Base-by-base conservation (phyloP, 2,797 vertebrate species). In the Melanotaenia trifasciata region DNA sequence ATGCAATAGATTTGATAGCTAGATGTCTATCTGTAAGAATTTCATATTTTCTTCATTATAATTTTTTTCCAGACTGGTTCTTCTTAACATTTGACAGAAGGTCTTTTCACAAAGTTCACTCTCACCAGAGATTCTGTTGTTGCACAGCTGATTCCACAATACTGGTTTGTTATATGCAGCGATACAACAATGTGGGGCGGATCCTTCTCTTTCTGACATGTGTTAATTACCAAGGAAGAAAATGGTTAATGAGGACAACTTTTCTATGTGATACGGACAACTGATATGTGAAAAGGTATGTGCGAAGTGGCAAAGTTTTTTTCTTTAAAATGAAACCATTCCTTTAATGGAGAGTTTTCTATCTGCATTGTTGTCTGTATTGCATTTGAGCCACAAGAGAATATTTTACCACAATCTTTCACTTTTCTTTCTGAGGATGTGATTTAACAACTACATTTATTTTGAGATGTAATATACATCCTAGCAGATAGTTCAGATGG, bases 401-500 rank as follows among this genome's bases (percentile, higher is more conserved):
- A 47, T 47, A 47, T 45, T 20, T 45, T 45, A 45, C 6, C 18
- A 47, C 16, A 47, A 47, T 20, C 18, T 20, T 20, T 47, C 6
- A 20, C 24, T 64, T 40, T 60, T 60, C 26, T 78, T 58, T 75
- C 24, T 20, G 58, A 36, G 40, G 47, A 71, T 67, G 14, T 68
- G n/a, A 71, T 67, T 69, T 20, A 62, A 66, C 45, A 70, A 28
- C 26, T 47, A 32, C 18, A 24, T 69, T 75, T 64, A 22, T 64
- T 61, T 58, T 67, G 33, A 69, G 33, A 64, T 72, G 20, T 69
- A 61, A 75, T 68, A 43, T 45, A 59, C 43, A 43, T 64, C 24
- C 10, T 66, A 76, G 51, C 50, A 72, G 58, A 73, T n/a, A 38
- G 45, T 72, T 78, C 40, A 65, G 35, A 66, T 1, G 10, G 51